Conservation (phyloP, 2,888 invertebrate species). For the Nebria salina region DNA sequence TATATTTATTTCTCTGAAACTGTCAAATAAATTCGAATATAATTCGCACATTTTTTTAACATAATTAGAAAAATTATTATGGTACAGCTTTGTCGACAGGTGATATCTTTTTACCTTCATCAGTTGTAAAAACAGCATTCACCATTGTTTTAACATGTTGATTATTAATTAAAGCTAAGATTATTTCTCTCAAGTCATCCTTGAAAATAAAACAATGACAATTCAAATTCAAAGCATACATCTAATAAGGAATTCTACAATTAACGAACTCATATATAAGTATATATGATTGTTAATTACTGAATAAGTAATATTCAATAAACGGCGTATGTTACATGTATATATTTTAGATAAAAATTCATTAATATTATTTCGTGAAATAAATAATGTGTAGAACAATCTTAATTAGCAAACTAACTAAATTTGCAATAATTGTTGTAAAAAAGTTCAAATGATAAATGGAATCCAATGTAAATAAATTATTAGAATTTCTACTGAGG, state of each 20-base stretch:
- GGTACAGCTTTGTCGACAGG: background rate
- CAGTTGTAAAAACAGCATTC: constrained; percentile 10
- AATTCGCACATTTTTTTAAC: background rate
- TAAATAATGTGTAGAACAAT: no score
- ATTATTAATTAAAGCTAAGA: constrained; percentile 36
- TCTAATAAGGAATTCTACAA: background rate
- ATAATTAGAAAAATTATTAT: background rate
- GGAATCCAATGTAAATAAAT: background rate
- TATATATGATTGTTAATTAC: background rate
- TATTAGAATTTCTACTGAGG: background rate
- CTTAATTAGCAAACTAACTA: no score
- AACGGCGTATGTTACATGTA: background rate
- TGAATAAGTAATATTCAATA: background rate
- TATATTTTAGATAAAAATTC: background rate
- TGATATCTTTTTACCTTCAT: constrained; percentile 14
- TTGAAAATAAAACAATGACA: constrained; percentile 41
- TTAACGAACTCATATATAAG: background rate
- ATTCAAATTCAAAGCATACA: constrained; percentile 12
- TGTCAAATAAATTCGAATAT: background rate
- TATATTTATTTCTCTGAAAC: background rate
- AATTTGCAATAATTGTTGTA: no score
- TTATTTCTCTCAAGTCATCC: constrained; percentile 39
- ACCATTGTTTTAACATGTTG: constrained; percentile 39
- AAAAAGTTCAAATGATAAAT: background rate
- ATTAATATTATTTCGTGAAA: no score